Base-by-base conservation (phyloP, 1,140 invertebrate genomes). In the Eubasilissa regina region DNA sequence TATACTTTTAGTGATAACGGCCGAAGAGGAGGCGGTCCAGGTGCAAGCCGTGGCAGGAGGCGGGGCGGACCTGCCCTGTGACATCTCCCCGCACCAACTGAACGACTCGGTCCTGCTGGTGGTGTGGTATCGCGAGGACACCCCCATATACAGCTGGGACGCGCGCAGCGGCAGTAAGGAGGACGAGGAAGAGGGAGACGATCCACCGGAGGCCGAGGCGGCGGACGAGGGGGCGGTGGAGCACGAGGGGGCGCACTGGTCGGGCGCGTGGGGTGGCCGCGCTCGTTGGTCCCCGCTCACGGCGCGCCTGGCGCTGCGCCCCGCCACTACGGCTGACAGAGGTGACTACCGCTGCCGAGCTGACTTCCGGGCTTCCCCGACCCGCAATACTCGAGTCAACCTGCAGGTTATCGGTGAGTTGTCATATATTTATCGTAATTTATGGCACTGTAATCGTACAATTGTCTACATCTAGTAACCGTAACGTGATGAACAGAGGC, bases 81-180 rank as follows among this genome's bases (percentile, higher is more conserved):
- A 92, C 86, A 90, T 90, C 77, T 88, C 87, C 70, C 88, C 89
- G 58, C 88, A 88, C 70, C 85, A 89, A 75, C 85, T 88, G 9
- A 87, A 89, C 17, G 90, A 91, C 84, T 87, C 89, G 44, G 86
- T 91, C 17, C 84, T 91, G 19, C 86, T 92, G 19, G 90, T 92
- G 70, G 91, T 91, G 44, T 92, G 90, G 91, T 92, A 92, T 78
- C 90, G 90, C 82, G 89, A 91, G 82, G 90, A 92, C 85, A 85
- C 89, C 66, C 90, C 91, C 73, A 90, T 92, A 80, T 92, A 91
- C 84, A 91, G 90, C 90, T 91, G 83, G 86, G 73, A 60, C 19
- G 79, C 77, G 47, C 48, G 62, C n/a, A 51, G 62, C 21, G 53
- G 58, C 58, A 17, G 68, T 21, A 68, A 35, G 0, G 55, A 56